phyloP scores from a whole-genome alignment of 2,888 invertebrate genomes.

The Rhagonycha fulva region DNA sequence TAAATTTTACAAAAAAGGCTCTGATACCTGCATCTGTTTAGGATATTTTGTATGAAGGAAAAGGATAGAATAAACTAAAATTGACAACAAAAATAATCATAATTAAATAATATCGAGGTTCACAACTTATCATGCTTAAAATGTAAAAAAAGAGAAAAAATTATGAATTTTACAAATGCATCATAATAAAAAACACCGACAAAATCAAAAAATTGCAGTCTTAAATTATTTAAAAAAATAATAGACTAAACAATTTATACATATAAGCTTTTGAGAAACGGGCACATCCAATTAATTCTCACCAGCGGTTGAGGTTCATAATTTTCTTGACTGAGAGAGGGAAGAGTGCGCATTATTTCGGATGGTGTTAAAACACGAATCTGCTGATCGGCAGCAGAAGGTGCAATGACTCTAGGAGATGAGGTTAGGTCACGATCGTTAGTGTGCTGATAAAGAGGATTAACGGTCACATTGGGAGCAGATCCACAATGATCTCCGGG shows the following conservation, averaged over 20 bases:
- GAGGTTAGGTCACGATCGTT: constrained; percentile 31
- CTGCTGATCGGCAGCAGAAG: constrained; percentile 70
- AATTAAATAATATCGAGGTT: constrained; percentile 12
- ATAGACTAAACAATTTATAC: constrained; percentile 30
- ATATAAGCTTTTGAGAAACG: constrained; percentile 14
- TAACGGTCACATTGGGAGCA: constrained; percentile 71
- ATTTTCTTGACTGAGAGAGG: constrained; percentile 77
- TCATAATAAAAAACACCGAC: constrained; percentile 28
- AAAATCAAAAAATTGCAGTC: constrained; percentile 24
- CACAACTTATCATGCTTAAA: constrained; percentile 22
- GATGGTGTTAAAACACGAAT: constrained; percentile 87
- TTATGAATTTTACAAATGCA: constrained; percentile 17
- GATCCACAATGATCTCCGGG: constrained; percentile 62
- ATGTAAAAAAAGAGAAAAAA: constrained; percentile 20
- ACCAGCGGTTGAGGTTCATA: constrained; percentile 64
- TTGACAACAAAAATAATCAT: constrained; percentile 8
- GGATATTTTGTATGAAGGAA: constrained; percentile 13
- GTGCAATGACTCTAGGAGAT: constrained; percentile 33
- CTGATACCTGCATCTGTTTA: constrained; percentile 32
- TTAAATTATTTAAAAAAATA: constrained; percentile 20
- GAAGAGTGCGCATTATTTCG: constrained; percentile 89
- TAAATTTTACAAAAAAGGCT: constrained; percentile 33
- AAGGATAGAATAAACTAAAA: neutral
- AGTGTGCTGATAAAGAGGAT: constrained; percentile 58
- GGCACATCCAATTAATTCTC: constrained; percentile 34